These are phyloP conservation scores for Eudyptes chrysolophus DNA, from an alignment of 2,113 vertebrate species.

Conservation along the genomic window DNA sequence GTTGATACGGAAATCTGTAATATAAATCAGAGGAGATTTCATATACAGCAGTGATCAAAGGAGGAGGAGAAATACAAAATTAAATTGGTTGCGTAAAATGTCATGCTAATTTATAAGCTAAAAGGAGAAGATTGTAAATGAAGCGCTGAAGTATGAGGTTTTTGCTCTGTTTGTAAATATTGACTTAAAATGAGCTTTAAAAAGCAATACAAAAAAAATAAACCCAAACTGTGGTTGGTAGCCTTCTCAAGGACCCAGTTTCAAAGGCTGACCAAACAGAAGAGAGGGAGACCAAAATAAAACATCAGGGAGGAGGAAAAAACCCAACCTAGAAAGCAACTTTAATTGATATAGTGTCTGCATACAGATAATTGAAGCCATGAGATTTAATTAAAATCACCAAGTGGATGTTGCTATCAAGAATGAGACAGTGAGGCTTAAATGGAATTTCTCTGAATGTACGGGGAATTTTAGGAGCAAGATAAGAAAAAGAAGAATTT, in stretches of 20 bases:
- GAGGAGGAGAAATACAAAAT: not conserved
- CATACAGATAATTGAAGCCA: conserved; percentile 44
- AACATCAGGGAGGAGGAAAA: not conserved
- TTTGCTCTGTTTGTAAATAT: conserved; percentile 5
- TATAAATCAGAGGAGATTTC: not conserved
- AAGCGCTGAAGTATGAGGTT: not conserved
- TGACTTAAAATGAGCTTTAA: not conserved
- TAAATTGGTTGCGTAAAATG: not conserved
- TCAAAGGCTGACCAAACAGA: not conserved
- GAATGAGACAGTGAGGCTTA: conserved; percentile 2
- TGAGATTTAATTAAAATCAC: conserved; percentile 53
- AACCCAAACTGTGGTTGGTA: not conserved
- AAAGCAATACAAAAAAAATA: not conserved
- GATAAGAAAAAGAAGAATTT: conserved; percentile 11
- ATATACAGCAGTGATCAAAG: not conserved
- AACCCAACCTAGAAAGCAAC: not conserved
- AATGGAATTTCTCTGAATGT: not conserved
- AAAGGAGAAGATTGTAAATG: not conserved
- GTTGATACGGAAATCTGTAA: not conserved
- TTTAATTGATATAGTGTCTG: not conserved
- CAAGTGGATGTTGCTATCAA: conserved; percentile 24
- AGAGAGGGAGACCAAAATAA: not conserved
- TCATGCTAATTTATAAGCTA: not conserved
- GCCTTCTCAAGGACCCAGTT: not conserved
- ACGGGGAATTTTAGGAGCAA: not conserved